Evolutionary conservation across 2,888 invertebrate genomes (phyloP).

Genomic region (Caenorhabditis virilis): DNA sequence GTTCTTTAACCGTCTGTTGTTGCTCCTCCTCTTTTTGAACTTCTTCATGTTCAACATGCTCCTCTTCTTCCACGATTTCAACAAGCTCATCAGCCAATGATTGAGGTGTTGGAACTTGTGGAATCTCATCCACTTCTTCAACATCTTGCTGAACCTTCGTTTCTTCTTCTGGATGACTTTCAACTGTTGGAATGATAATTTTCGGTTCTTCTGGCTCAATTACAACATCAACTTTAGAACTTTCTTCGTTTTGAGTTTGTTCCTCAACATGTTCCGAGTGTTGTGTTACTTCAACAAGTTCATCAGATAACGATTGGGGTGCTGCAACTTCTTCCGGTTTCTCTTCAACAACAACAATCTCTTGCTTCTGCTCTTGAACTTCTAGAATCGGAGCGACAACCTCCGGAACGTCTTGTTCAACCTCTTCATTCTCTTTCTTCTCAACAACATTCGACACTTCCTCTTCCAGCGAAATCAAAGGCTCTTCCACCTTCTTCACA

Average conservation of each 20-base stretch:
- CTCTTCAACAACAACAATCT: no score
- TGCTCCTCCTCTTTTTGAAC: not conserved
- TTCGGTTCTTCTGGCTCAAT: not conserved
- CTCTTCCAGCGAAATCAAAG: not conserved
- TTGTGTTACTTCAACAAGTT: no score
- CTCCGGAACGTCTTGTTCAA: no score
- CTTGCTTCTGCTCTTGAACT: no score
- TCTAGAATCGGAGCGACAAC: no score
- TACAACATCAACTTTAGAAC: no score
- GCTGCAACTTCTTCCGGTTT: no score
- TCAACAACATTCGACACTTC: conserved; percentile 1
- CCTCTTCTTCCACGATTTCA: not conserved
- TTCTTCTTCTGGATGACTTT: not conserved
- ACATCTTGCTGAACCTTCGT: not conserved
- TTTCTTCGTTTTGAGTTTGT: no score
- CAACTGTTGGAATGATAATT: not conserved
- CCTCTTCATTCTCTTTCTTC: not conserved
- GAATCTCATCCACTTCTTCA: conserved; percentile 2
- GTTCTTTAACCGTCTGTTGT: not conserved
- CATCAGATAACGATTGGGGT: no score
- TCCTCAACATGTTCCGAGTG: no score
- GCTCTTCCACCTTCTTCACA: not conserved
- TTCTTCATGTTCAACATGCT: not conserved
- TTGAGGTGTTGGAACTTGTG: conserved; percentile 1
- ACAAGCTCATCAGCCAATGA: conserved; percentile 21